Base-by-base conservation (phyloP, 1,140 invertebrate species). In the Apis dorsata region DNA sequence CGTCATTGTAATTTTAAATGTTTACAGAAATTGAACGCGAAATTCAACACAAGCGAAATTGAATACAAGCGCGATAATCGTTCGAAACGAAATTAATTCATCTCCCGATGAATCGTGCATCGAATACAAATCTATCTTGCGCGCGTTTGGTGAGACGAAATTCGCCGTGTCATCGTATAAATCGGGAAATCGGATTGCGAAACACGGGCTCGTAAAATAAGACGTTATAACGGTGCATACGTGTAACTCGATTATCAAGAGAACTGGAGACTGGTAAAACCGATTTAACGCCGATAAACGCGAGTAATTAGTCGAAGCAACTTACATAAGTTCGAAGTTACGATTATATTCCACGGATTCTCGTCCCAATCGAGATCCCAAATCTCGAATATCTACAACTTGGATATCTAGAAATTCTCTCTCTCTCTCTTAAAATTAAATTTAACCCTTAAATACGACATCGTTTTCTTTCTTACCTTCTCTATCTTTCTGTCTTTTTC, bases 301-400 rank as follows among this genome's bases (percentile, higher is more conserved):
- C 55, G 53, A 76, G 57, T 71, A 83, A 83, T 83, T 78, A 70
- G 65, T 78, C 66, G 81, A 78, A 83, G 76, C 57, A 78, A 68
- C 66, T 65, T 62, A 65, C 63, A 0, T 19, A 78, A 51, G 66
- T 71, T 49, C 9, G 17, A 49, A 77, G 55, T 81, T 81, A 76
- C 63, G 81, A 83, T 83, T 78, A 78, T 63, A 59, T 57, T n/a
- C 21, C 15, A 8, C 2, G 24, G 49, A 71, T 62, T 70, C 8
- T 21, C 34, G 34, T 55, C 4, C 13, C 24, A 12, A 51, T 51
- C 9, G 57, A 15, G 34, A n/a, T 17, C 19, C 72, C 57, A 28
- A 28, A 28, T 1, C 28, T 28, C 34, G 34, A 34, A 34, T 34
- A 34, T 34, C 34, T 34, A 34, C 2, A 34, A 34, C 34, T 59